phyloP scores from a whole-genome alignment of 2,888 invertebrate genomes.

The Nomada hirtipes region DNA sequence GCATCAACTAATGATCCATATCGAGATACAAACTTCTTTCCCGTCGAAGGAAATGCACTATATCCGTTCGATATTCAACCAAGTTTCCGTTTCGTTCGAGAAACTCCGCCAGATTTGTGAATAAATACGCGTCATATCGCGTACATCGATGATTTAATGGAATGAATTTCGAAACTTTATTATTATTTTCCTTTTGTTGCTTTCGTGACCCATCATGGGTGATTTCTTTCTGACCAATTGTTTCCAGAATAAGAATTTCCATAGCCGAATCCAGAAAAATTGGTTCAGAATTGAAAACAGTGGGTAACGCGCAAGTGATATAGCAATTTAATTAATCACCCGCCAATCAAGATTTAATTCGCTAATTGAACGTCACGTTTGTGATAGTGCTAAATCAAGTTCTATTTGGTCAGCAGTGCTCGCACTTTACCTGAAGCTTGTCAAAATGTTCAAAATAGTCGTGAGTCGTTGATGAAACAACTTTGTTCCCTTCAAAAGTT shows the following conservation, averaged over 20 bases:
- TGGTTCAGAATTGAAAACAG: conserved; percentile 1
- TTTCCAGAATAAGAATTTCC: conserved; percentile 13
- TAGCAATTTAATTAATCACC: conserved; percentile 8
- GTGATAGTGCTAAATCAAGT: conserved; percentile 17
- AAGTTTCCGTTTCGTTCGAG: background rate
- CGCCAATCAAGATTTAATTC: conserved; percentile 34
- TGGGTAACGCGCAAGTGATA: background rate
- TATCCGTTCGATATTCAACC: background rate
- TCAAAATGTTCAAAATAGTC: conserved; percentile 1
- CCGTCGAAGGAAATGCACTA: background rate
- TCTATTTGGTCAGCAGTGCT: background rate
- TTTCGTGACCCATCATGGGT: background rate
- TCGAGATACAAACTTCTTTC: background rate
- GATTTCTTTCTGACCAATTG: conserved; percentile 19
- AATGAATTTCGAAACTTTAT: conserved; percentile 19
- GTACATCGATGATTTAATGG: conserved; percentile 20
- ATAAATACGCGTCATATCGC: conserved; percentile 5
- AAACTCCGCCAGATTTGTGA: background rate
- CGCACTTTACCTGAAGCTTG: background rate
- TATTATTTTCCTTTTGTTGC: background rate
- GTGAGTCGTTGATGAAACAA: background rate
- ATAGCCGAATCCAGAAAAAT: conserved; percentile 26
- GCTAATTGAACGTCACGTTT: conserved; percentile 30
- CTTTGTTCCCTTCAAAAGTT: conserved; percentile 10
- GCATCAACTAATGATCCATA: background rate